Conservation (phyloP, 2,888 invertebrate genomes). For the Cacoxenus indagator region DNA sequence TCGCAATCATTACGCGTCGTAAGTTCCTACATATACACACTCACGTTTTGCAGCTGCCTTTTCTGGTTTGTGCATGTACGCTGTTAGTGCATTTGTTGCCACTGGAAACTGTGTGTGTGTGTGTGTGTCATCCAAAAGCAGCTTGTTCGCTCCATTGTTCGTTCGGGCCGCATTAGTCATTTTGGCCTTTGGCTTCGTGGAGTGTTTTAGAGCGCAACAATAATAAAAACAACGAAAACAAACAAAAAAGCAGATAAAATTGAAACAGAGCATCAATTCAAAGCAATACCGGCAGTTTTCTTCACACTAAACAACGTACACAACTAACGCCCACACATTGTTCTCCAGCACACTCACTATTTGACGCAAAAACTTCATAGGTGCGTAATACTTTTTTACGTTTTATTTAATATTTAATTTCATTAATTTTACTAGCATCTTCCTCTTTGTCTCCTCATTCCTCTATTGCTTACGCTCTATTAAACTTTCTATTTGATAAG, state of each 20-base stretch:
- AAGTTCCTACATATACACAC: too few species aligned
- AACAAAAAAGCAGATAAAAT: too few species aligned
- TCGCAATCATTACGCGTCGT: neutral
- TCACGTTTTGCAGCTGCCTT: conserved; percentile 7
- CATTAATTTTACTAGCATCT: neutral
- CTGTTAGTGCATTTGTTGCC: neutral
- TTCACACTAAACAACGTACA: neutral
- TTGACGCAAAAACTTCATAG: neutral
- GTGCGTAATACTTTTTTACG: neutral
- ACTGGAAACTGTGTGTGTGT: neutral
- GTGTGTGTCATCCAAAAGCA: neutral
- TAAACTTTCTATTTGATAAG: neutral
- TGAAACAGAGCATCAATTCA: too few species aligned
- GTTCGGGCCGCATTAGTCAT: neutral
- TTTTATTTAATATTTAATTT: neutral
- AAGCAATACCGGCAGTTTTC: neutral
- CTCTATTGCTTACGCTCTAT: too few species aligned
- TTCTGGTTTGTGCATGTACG: neutral
- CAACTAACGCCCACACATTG: neutral
- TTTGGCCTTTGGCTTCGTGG: neutral
- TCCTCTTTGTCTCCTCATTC: neutral
- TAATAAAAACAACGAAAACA: too few species aligned
- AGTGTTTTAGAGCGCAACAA: neutral
- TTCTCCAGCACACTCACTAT: neutral
- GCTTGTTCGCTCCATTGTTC: neutral